Percentiles rank a stretch among this genome's conserved stretches.
phyloP scores from a whole-genome alignment of 2,888 invertebrate species.

The Nymphalis urticae region DNA sequence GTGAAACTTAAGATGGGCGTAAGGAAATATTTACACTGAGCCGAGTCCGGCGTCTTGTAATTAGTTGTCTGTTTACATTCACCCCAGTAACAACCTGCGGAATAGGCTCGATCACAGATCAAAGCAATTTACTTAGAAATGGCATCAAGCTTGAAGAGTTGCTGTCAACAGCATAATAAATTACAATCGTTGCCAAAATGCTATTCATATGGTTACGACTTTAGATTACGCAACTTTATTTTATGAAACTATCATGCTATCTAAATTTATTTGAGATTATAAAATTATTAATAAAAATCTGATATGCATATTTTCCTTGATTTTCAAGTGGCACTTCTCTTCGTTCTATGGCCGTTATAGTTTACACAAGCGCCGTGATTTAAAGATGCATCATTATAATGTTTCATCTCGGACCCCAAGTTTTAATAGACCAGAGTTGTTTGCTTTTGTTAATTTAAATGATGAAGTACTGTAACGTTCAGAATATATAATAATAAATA shows the following conservation, averaged over 20 bases:
- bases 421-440: constrained; percentile 40
- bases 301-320: too few species aligned
- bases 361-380: constrained; percentile 36
- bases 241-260: neutral
- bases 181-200: too few species aligned
- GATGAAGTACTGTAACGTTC: constrained; percentile 20
- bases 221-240: too few species aligned
- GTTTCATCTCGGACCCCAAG: constrained; percentile 35
- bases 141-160: neutral
- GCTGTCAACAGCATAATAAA: neutral
- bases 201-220: too few species aligned
- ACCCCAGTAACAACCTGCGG: constrained; percentile 38
- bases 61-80: constrained; percentile 62
- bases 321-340: neutral
- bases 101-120: constrained; percentile 26
- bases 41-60: constrained; percentile 55
- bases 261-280: too few species aligned
- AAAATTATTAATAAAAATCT: too few species aligned
- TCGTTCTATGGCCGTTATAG: constrained; percentile 18
- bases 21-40: constrained; percentile 52
- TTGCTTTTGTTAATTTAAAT: constrained; percentile 44
- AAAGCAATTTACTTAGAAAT: constrained; percentile 3
- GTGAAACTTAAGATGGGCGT: constrained; percentile 38
- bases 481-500: too few species aligned
- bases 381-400: constrained; percentile 40